These are phyloP conservation scores for Atrina japonica DNA, from an alignment of 2,888 invertebrate genomes.

Conservation along the genomic window DNA sequence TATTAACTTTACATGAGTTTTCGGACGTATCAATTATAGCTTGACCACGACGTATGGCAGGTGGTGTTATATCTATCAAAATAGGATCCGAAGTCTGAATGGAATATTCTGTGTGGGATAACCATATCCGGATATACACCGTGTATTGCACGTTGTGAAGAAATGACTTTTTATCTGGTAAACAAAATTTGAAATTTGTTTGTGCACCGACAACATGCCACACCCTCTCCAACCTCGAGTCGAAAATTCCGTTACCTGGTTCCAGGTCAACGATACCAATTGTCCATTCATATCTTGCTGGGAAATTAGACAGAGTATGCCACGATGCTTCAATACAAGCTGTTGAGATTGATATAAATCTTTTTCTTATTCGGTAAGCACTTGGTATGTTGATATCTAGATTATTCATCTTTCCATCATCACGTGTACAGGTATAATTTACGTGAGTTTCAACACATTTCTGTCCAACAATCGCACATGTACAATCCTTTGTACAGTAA, in stretches of 20 bases:
- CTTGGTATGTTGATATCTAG: slow-evolving; percentile 31
- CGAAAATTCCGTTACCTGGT: slow-evolving; percentile 23
- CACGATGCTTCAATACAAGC: neutral
- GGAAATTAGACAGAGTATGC: neutral
- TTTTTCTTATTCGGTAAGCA: neutral
- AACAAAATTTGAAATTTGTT: slow-evolving; percentile 8
- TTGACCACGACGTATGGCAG: slow-evolving; percentile 9
- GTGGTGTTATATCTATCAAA: slow-evolving; percentile 20
- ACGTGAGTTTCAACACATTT: neutral
- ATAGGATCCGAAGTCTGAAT: too few relatives aligned
- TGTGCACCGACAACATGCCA: slow-evolving; percentile 24
- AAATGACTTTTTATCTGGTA: slow-evolving; percentile 2
- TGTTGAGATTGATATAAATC: slow-evolving; percentile 20
- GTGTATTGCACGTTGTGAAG: slow-evolving; percentile 9
- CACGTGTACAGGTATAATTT: neutral
- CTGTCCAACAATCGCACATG: slow-evolving; percentile 17
- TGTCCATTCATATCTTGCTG: slow-evolving; percentile 28
- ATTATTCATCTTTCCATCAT: neutral
- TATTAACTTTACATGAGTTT: slow-evolving; percentile 13
- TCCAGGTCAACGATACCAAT: neutral
- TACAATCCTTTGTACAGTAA: slow-evolving; percentile 25
- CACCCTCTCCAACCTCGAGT: slow-evolving; percentile 6
- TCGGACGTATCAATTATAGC: slow-evolving; percentile 16
- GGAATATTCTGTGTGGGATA: neutral
- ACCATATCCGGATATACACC: slow-evolving; percentile 19